Percentiles rank a stretch among this genome's conserved stretches.
These are phyloP conservation scores for Oryzias woworae DNA, from an alignment of 2,113 vertebrate species.

Conservation along the genomic window DNA sequence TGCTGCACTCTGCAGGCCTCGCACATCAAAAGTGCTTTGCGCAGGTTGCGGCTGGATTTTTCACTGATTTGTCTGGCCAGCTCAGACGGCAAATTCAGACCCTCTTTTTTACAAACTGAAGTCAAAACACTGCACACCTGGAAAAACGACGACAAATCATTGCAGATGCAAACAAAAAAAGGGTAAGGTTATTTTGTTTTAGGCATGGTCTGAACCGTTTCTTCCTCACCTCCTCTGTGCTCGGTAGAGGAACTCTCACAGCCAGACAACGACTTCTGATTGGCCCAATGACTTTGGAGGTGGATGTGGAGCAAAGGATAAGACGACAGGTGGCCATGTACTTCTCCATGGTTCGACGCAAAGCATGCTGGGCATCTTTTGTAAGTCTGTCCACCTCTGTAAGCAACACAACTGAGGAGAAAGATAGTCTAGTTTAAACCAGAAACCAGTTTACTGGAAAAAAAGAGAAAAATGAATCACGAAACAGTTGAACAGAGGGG, in stretches of 20 bases:
- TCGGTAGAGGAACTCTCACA: conserved; percentile 90
- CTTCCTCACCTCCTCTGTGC: conserved; percentile 84
- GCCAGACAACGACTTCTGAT: conserved; percentile 94
- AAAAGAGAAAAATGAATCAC: no score
- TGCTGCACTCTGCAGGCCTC: conserved; percentile 97
- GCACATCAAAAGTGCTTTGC: conserved; percentile 95
- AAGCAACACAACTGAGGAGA: conserved; percentile 87
- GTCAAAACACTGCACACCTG: conserved; percentile 89
- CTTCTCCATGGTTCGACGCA: conserved; percentile 98
- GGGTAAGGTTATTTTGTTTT: neutral
- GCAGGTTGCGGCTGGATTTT: conserved; percentile 91
- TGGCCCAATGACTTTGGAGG: conserved; percentile 95
- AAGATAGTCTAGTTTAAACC: neutral
- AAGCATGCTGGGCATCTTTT: conserved; percentile 94
- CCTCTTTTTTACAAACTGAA: conserved; percentile 92
- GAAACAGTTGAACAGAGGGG: no score
- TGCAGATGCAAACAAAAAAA: neutral
- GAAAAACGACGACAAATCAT: neutral
- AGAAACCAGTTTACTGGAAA: no score
- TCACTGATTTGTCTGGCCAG: conserved; percentile 87
- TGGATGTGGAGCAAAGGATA: conserved; percentile 93
- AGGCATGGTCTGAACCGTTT: no score
- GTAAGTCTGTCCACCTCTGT: conserved; percentile 96
- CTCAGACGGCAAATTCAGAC: conserved; percentile 86
- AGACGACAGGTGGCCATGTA: conserved; percentile 95